phyloP scores from a whole-genome alignment of 30 jellyfish, hydroid and myxozoan species.

The Phacellophora camtschatica region DNA sequence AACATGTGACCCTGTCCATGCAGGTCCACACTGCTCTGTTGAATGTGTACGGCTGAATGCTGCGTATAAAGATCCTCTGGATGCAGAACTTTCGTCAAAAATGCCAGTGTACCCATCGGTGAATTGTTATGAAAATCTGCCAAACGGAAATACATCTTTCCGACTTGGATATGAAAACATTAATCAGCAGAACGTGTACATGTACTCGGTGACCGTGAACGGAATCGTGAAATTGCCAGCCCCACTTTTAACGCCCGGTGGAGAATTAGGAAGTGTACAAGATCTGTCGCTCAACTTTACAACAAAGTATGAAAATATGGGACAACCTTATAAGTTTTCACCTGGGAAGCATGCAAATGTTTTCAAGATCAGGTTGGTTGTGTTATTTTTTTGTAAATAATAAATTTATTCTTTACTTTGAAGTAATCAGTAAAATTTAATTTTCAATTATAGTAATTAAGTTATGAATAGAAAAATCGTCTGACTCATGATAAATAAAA shows the following conservation, averaged over 20 bases:
- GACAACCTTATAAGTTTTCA: constrained; percentile 47
- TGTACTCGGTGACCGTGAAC: constrained; percentile 16
- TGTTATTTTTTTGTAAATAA: not conserved
- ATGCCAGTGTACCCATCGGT: constrained; percentile 32
- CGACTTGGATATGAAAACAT: constrained; percentile 61
- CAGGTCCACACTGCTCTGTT: constrained; percentile 31
- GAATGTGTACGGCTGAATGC: constrained; percentile 59
- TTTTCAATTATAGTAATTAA: too few relatives aligned
- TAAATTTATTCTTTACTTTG: too few relatives aligned
- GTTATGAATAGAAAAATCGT: too few relatives aligned
- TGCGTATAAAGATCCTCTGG: constrained; percentile 30
- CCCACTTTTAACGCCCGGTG: constrained; percentile 43
- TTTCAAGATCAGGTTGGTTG: constrained; percentile 35
- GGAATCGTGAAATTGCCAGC: constrained; percentile 38
- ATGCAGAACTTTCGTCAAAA: not conserved
- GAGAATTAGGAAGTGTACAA: constrained; percentile 45
- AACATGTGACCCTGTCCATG: constrained; percentile 44
- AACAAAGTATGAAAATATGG: not conserved
- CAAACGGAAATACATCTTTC: not conserved
- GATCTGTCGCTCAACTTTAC: not conserved
- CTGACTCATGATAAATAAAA: too few relatives aligned
- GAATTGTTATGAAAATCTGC: not conserved
- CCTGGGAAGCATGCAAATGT: constrained; percentile 41
- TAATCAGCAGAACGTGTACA: constrained; percentile 9
- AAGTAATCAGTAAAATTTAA: too few relatives aligned